Evolutionary conservation across 2,113 vertebrate genomes (phyloP).

Genomic region (Sminthopsis crassicaudata): DNA sequence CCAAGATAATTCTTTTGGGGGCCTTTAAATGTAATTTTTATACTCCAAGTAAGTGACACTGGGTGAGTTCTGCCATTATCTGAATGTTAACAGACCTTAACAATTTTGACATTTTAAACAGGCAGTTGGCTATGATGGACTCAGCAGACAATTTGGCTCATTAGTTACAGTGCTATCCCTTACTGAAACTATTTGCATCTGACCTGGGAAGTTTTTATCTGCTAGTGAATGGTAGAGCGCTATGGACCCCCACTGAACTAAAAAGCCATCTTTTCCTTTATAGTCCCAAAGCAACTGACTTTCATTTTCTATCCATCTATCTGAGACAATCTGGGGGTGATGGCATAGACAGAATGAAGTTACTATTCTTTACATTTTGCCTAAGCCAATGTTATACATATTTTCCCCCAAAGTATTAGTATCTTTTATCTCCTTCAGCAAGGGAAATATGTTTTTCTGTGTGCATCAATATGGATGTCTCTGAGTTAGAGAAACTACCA

Average conservation of each 20-base stretch:
- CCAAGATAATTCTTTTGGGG: slow-evolving; percentile 69
- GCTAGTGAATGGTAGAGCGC: slow-evolving; percentile 53
- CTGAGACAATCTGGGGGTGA: slow-evolving; percentile 64
- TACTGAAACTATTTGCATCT: slow-evolving; percentile 54
- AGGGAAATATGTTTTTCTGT: background rate
- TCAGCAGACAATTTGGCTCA: slow-evolving; percentile 57
- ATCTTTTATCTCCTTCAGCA: background rate
- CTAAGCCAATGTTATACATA: slow-evolving; percentile 10
- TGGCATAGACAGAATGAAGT: slow-evolving; percentile 19
- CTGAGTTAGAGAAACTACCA: background rate
- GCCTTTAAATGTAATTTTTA: slow-evolving; percentile 78
- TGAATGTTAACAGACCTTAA: slow-evolving; percentile 68
- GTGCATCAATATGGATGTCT: background rate
- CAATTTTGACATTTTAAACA: slow-evolving; percentile 72
- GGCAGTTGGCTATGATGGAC: slow-evolving; percentile 51
- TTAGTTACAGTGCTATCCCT: slow-evolving; percentile 62
- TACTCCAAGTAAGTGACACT: slow-evolving; percentile 67
- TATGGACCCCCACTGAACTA: slow-evolving; percentile 61
- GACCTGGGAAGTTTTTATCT: slow-evolving; percentile 72
- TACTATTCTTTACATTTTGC: background rate
- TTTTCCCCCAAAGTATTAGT: background rate
- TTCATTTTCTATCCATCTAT: slow-evolving; percentile 59
- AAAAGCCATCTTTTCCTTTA: slow-evolving; percentile 74
- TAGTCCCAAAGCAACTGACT: slow-evolving; percentile 73
- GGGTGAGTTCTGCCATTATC: slow-evolving; percentile 60